Percentiles rank a stretch among this genome's conserved stretches.
These are phyloP conservation scores for Pristionchus pacificus DNA, from an alignment of 1,140 invertebrate genomes.

Conservation along the genomic window DNA sequence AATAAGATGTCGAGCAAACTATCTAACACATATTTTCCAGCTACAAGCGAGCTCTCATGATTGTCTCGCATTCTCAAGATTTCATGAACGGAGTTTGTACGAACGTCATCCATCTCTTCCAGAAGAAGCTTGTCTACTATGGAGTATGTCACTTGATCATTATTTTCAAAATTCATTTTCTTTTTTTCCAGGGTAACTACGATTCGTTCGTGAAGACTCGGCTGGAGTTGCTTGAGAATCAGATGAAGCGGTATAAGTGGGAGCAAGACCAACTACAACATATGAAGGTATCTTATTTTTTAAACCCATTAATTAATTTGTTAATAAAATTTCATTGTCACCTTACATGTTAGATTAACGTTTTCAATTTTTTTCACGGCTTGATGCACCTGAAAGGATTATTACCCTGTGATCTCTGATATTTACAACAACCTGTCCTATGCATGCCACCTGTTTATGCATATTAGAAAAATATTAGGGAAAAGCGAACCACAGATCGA, in stretches of 20 bases:
- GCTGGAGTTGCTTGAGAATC: conserved; percentile 91
- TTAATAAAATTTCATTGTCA: conserved; percentile 10
- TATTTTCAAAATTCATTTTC: conserved; percentile 3
- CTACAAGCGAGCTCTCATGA: conserved; percentile 92
- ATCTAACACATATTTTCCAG: too few species aligned
- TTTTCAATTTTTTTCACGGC: too few species aligned
- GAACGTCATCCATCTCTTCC: conserved; percentile 92
- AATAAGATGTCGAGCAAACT: conserved; percentile 5
- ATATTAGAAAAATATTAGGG: not conserved
- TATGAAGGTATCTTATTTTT: conserved; percentile 77
- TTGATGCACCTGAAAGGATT: too few species aligned
- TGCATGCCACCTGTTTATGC: too few species aligned
- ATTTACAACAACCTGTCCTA: too few species aligned
- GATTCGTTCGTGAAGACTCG: conserved; percentile 88
- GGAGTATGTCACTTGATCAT: conserved; percentile 67
- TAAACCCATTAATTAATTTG: conserved; percentile 5
- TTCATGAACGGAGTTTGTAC: conserved; percentile 98
- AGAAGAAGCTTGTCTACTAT: conserved; percentile 88
- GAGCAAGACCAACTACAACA: conserved; percentile 98
- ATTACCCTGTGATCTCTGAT: too few species aligned
- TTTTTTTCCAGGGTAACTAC: conserved; percentile 72
- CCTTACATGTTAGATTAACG: too few species aligned
- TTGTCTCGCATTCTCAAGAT: conserved; percentile 99
- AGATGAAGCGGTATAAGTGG: conserved; percentile 98
- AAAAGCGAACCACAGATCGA: not conserved